These are phyloP conservation scores for Hylia prasina DNA, from an alignment of 2,113 vertebrate genomes.

Conservation along the genomic window DNA sequence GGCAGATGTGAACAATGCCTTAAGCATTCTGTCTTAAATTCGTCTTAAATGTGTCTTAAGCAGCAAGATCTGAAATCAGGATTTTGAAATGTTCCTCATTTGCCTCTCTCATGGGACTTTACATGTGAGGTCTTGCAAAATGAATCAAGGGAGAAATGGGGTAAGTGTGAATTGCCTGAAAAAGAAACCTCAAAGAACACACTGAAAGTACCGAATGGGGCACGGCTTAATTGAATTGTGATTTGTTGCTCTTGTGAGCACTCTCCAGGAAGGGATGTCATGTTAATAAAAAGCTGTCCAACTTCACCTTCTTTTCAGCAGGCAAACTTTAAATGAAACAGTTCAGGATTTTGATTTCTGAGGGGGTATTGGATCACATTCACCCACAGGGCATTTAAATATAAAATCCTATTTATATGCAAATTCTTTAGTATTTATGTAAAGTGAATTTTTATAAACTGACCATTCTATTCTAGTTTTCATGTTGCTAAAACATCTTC, in stretches of 20 bases:
- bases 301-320: not conserved
- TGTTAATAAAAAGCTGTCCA: conserved; percentile 30
- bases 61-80: not conserved
- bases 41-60: not conserved
- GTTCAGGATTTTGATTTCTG: conserved; percentile 34
- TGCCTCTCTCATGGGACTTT: not conserved
- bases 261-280: conserved; percentile 14
- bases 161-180: not conserved
- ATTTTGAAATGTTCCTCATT: not conserved
- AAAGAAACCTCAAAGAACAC: not conserved
- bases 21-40: not conserved
- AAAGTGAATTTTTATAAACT: conserved; percentile 44
- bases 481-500: conserved; percentile 42
- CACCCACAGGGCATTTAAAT: conserved; percentile 34
- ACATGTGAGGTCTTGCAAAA: not conserved
- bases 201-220: not conserved
- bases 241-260: conserved; percentile 29
- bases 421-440: conserved; percentile 48
- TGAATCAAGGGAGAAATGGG: not conserved
- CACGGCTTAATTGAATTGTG: conserved; percentile 35
- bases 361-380: not conserved
- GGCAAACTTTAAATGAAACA: conserved; percentile 46
- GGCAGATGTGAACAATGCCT: not conserved
- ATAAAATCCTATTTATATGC: conserved; percentile 65
- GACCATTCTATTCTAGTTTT: conserved; percentile 8